Evolutionary conservation across 2,888 invertebrate genomes (phyloP), one percentile per base, ranked within the genome.

Genomic region (Orthosia gracilis): DNA sequence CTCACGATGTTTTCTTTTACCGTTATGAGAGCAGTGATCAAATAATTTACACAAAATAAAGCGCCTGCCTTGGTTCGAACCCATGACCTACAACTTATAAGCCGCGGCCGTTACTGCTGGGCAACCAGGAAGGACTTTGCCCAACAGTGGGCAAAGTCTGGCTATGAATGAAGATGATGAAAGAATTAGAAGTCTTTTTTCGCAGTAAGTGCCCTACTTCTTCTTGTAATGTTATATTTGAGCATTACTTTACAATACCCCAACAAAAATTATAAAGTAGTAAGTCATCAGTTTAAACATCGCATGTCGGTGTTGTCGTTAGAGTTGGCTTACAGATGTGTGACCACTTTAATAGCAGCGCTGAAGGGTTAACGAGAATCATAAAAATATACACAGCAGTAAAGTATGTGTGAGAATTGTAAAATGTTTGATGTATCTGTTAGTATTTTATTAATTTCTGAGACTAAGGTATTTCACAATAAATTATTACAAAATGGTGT

Each of bases 321-420:
- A 55, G 31, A 54, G 40, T 26, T 15, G 11, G 49, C 26, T 21
- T 40, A 17, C n/a, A 21, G 40, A 64, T 15, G 47, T 57, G 63
- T 47, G 49, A 73, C 40, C 31, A 62, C 1, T 40, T 50, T 50
- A 52, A 40, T 26, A 21, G 49, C 47, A 9, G 13, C 15, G 45
- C 45, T 61, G 73, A 79, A 62, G 80, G 73, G 50, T 79, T 73
- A 66, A 55, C 55, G 49, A 72, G 58, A 54, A 40, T n/a, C 23
- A 21, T 64, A 45, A 58, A 54, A 64, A 54, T 23, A 15, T 5
- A 63, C 7, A 40, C 21, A 64, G 17, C 15, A 40, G 54, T 26
- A 47, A 52, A 47, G 18, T 21, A 62, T 40, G 55, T 62, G 50
- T 58, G 57, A 63, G 57, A 58, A 69, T 49, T 71, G 4, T 26